Evolutionary conservation across 2,888 invertebrate species (phyloP), one percentile per base, ranked within the genome.

Genomic region (Acleris laterana): DNA sequence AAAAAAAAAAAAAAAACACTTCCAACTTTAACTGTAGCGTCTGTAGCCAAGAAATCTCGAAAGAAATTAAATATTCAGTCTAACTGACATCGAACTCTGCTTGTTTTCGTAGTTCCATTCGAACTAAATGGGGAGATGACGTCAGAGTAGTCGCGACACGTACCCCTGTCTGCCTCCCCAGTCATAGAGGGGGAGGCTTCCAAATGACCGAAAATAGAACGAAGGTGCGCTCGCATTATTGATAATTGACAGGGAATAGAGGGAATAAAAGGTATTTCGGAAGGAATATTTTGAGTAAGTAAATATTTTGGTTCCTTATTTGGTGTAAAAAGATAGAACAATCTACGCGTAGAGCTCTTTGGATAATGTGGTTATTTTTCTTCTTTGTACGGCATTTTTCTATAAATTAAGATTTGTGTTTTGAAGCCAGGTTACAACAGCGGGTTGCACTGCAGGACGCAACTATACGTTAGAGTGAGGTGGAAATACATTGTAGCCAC

Each of bases 61-160:
- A 46, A 17, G 1, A 46, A 5, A 46, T 46, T 17, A 16, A 46
- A n/a, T n/a, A 46, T 46, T 16, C 46, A 46, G 5, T 1, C 16
- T 1, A 17, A 2, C 46, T 17, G 46, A 17, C 16, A 46, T 46
- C 46, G 13, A 46, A 46, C 46, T 46, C n/a, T n/a, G 5, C 17
- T 20, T 49, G 49, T 49, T 49, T 49, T 49, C 49, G 49, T 49
- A 20, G 49, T 49, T 49, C 49, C 20, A 19, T 3, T 49, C 13
- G 11, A 49, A 49, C 17, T 20, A 6, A 62, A 53, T n/a, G 13
- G 56, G 58, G 61, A 69, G 73, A 70, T 72, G 70, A 69, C 72
- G 68, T 55, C 57, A 65, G 62, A 69, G 67, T 53, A 51, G 70
- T 64, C 70, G 68, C 73, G 72, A 70, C 71, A 69, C 67, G 69